Conservation (phyloP, 2,888 invertebrate genomes). For the Chydorus sphaericus region DNA sequence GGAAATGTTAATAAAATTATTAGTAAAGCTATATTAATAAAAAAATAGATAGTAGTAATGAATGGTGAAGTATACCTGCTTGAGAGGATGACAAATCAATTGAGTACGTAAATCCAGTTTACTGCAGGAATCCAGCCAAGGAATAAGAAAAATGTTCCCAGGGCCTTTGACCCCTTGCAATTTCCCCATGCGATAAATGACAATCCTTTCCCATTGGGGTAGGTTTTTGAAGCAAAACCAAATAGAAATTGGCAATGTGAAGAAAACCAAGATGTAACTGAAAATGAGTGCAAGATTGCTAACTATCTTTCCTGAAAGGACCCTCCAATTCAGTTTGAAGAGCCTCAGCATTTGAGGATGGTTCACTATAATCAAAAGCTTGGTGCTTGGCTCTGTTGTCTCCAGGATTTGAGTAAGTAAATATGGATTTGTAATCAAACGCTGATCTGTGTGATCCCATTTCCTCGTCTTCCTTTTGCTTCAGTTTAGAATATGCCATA, state of each 20-base stretch:
- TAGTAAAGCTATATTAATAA: background rate
- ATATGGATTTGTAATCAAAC: slow-evolving; percentile 3
- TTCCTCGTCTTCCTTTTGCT: too few species aligned
- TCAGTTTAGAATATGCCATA: too few species aligned
- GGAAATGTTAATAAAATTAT: background rate
- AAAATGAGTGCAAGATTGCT: background rate
- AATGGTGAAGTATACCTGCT: background rate
- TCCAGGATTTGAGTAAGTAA: background rate
- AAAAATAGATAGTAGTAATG: background rate
- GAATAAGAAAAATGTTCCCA: slow-evolving; percentile 8
- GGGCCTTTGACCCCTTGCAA: background rate
- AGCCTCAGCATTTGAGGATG: background rate
- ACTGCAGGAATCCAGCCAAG: slow-evolving; percentile 1
- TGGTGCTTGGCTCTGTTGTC: background rate
- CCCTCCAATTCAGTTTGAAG: background rate
- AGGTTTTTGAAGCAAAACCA: slow-evolving; percentile 7
- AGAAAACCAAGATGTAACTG: slow-evolving; percentile 1
- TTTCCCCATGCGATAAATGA: slow-evolving; percentile 5
- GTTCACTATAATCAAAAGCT: background rate
- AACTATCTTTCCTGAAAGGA: background rate
- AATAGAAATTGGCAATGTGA: slow-evolving; percentile 3
- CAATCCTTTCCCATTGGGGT: slow-evolving; percentile 6
- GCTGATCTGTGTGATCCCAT: slow-evolving; percentile 1
- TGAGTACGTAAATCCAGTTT: slow-evolving; percentile 7
- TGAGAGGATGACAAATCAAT: background rate